Conservation (phyloP, 2,888 invertebrate genomes). For the Limnephilus lunatus region DNA sequence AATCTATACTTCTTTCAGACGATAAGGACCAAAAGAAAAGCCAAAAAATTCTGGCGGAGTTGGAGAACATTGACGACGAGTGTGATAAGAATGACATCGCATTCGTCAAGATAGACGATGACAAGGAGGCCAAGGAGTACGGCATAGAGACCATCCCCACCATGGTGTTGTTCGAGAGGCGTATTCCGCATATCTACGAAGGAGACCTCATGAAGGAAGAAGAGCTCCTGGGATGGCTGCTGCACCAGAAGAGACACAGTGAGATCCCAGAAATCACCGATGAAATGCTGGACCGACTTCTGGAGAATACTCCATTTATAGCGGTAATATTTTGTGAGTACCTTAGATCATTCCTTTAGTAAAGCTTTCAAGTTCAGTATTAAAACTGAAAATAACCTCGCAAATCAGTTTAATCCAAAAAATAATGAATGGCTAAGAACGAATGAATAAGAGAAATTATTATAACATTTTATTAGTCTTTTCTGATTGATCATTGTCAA, state of each 20-base stretch:
- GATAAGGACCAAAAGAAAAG: slow-evolving; percentile 95
- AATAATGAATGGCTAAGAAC: background rate
- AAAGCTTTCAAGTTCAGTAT: background rate
- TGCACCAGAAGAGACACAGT: slow-evolving; percentile 92
- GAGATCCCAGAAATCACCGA: slow-evolving; percentile 95
- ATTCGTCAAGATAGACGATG: slow-evolving; percentile 94
- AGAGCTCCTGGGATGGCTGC: slow-evolving; percentile 91
- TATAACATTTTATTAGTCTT: background rate
- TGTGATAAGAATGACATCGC: slow-evolving; percentile 94
- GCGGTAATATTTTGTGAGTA: slow-evolving; percentile 95
- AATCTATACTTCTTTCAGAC: slow-evolving; percentile 78
- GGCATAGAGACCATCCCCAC: slow-evolving; percentile 91
- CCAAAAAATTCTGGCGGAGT: slow-evolving; percentile 87
- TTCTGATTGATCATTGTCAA: background rate
- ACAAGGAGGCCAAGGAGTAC: slow-evolving; percentile 92
- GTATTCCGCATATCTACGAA: slow-evolving; percentile 85
- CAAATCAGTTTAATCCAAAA: background rate
- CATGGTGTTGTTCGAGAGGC: slow-evolving; percentile 86
- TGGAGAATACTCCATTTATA: slow-evolving; percentile 87
- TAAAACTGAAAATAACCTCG: background rate
- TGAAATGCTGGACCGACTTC: slow-evolving; percentile 94
- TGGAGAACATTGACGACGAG: slow-evolving; percentile 96
- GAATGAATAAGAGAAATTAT: background rate
- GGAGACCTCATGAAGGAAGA: slow-evolving; percentile 95
- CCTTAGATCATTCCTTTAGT: slow-evolving; percentile 42